These are phyloP conservation scores for Rhinatrema bivittatum DNA, from an alignment of 2,797 vertebrate genomes.

Conservation along the genomic window DNA sequence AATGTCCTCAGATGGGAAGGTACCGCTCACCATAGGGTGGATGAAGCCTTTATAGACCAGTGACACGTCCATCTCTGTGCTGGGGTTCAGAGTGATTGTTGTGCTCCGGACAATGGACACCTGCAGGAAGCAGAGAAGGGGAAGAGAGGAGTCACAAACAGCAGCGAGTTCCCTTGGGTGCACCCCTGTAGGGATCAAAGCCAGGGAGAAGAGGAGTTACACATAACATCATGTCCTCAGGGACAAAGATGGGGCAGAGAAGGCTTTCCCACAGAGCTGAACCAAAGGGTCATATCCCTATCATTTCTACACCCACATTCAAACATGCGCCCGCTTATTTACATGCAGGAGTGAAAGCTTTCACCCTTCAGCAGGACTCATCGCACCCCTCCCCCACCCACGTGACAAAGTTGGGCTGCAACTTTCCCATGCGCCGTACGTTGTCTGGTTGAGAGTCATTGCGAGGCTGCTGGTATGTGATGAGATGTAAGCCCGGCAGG, in stretches of 20 bases:
- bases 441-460: slow-evolving; percentile 90
- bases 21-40: slow-evolving; percentile 73
- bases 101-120: slow-evolving; percentile 82
- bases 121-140: slow-evolving; percentile 32
- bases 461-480: slow-evolving; percentile 87
- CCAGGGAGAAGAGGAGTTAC: background rate
- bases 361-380: too few relatives aligned
- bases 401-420: background rate
- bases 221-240: too few relatives aligned
- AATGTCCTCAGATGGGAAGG: slow-evolving; percentile 61
- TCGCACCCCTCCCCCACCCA: background rate
- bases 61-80: slow-evolving; percentile 80
- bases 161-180: background rate
- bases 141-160: background rate
- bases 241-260: too few relatives aligned
- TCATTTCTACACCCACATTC: too few relatives aligned
- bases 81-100: slow-evolving; percentile 78
- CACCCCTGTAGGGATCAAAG: too few relatives aligned
- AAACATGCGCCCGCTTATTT: too few relatives aligned
- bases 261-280: too few relatives aligned
- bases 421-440: slow-evolving; percentile 40
- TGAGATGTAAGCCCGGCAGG: slow-evolving; percentile 86
- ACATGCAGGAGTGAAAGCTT: background rate
- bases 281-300: too few relatives aligned
- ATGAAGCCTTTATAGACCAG: slow-evolving; percentile 86